phyloP scores from a whole-genome alignment of 2,113 vertebrate genomes.

The Clarias gariepinus region DNA sequence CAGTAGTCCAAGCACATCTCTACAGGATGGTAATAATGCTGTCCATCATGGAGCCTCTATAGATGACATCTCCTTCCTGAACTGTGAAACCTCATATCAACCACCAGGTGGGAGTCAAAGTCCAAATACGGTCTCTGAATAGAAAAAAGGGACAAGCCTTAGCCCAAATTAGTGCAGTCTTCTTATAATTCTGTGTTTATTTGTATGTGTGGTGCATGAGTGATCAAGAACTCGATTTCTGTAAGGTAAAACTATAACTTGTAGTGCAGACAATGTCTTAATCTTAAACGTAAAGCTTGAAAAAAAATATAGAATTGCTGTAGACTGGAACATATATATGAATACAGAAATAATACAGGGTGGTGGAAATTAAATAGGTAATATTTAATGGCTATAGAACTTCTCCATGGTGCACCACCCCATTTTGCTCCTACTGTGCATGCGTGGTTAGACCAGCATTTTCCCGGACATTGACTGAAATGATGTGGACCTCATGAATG shows the following conservation, averaged over 20 bases:
- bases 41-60: slow-evolving; percentile 54
- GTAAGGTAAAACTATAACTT: background rate
- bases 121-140: background rate
- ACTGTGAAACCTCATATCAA: slow-evolving; percentile 67
- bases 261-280: background rate
- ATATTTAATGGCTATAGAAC: too few species aligned
- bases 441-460: too few species aligned
- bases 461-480: too few species aligned
- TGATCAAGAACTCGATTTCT: background rate
- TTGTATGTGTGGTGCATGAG: background rate
- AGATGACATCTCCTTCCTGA: slow-evolving; percentile 72
- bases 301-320: background rate
- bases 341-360: background rate
- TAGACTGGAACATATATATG: background rate
- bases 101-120: slow-evolving; percentile 66
- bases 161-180: background rate
- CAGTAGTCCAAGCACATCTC: slow-evolving; percentile 45
- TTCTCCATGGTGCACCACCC: too few species aligned
- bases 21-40: background rate
- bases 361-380: too few species aligned
- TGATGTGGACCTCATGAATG: too few species aligned
- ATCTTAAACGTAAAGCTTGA: background rate
- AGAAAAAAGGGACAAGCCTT: background rate
- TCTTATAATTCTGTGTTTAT: background rate
- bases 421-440: too few species aligned